Evolutionary conservation across 2,113 vertebrate genomes (phyloP).

Genomic region (Heterocephalus glaber): DNA sequence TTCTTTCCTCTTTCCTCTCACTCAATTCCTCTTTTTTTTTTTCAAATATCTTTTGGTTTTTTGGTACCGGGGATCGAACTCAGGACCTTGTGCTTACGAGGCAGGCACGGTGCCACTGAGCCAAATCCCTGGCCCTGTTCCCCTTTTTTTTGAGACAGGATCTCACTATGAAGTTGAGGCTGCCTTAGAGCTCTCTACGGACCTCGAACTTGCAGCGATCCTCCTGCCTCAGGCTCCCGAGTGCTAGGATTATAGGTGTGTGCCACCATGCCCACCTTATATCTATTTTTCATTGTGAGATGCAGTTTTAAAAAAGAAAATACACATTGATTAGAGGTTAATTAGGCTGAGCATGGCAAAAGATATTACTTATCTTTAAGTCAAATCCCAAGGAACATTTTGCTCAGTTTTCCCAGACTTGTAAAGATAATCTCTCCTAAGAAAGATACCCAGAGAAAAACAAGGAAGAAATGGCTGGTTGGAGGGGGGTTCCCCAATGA

Average conservation of each 20-base stretch:
- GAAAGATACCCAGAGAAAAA: background rate
- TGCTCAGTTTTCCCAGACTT: background rate
- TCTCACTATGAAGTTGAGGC: background rate
- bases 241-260: background rate
- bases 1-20: background rate
- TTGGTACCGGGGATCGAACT: too few relatives aligned
- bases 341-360: too few relatives aligned
- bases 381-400: constrained; percentile 12
- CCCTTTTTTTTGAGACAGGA: background rate
- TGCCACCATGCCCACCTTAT: background rate
- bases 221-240: background rate
- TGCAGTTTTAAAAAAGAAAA: constrained; percentile 28
- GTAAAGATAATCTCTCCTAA: background rate
- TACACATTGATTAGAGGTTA: background rate
- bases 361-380: background rate
- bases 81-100: too few relatives aligned
- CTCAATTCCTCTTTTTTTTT: background rate
- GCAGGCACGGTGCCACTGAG: too few relatives aligned
- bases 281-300: constrained; percentile 31
- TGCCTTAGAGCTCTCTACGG: background rate
- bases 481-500: background rate
- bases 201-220: background rate
- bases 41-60: too few relatives aligned
- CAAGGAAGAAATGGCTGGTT: background rate
- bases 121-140: too few relatives aligned